phyloP scores from a whole-genome alignment of 1,140 invertebrate species.

The Aphidius ervi region DNA sequence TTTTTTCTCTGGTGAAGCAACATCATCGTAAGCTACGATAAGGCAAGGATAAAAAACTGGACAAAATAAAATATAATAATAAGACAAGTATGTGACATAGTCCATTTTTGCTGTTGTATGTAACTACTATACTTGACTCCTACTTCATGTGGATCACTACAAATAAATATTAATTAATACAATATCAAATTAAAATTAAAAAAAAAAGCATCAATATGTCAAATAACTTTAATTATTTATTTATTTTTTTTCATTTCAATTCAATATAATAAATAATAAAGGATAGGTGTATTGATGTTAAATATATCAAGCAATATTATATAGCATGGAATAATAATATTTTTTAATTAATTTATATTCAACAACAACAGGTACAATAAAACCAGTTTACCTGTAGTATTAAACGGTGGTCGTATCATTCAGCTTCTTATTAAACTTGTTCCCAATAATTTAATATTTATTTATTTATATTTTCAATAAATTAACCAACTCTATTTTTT shows the following conservation, averaged over 20 bases:
- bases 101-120: slow-evolving; percentile 7
- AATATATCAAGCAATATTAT: slow-evolving; percentile 32
- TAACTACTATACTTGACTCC: slow-evolving; percentile 1
- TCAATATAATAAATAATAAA: not conserved
- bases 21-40: not conserved
- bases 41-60: not conserved
- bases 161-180: not conserved
- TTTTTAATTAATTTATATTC: slow-evolving; percentile 42
- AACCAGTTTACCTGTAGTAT: slow-evolving; percentile 12
- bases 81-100: not conserved
- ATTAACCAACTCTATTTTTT: not conserved
- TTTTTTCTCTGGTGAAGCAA: not conserved
- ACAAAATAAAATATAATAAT: not conserved
- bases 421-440: slow-evolving; percentile 7
- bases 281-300: not conserved
- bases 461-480: not conserved
- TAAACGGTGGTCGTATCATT: slow-evolving; percentile 11
- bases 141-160: not conserved
- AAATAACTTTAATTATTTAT: not conserved
- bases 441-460: slow-evolving; percentile 1
- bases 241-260: not conserved
- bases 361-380: slow-evolving; percentile 50
- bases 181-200: not conserved
- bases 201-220: not conserved
- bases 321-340: slow-evolving; percentile 47